Evolutionary conservation across 2,888 invertebrate genomes (phyloP), one percentile per base, ranked within the genome.

Genomic region (Lasioglossum marginatum): DNA sequence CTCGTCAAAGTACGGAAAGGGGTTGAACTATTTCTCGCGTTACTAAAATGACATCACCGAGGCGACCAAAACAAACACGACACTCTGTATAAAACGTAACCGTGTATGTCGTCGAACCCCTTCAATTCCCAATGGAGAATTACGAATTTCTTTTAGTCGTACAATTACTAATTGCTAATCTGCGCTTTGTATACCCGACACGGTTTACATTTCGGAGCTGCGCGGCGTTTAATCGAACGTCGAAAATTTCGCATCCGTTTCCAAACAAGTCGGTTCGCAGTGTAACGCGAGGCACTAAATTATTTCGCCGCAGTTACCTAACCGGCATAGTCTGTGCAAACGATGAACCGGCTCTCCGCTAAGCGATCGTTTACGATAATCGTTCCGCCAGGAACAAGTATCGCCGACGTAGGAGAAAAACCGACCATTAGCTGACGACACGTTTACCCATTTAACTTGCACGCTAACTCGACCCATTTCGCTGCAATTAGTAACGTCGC

Each of bases 401-500:
- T 37, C 63, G 77, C 57, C 27, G 34, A 60, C 34, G 52, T 34
- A 34, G 60, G 27, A 63, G 57, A 75, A 79, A 83, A 87, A 79
- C 70, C 40, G 81, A 74, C 76, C 87, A 83, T 83, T 87, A 83
- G 83, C 78, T 77, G 87, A 77, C 83, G 83, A 87, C 80, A 70
- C 82, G 81, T 82, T 82, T 82, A 77, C 81, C 63, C 73, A 72
- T 83, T 78, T 88, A 82, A 87, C 84, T 83, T 83, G 88, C 88
- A 89, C 86, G 89, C 87, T 86, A 89, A 89, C 87, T 88, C 83
- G 88, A 79, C 81, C 86, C 87, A 86, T 90, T 92, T 91, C 90
- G 84, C 60, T 84, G 90, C 86, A 91, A 92, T 92, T 91, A 92
- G 92, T 88, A 90, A 89, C 87, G 82, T 85, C 85, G 88, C 92